Evolutionary conservation across 2,888 invertebrate species (phyloP).

Genomic region (Nematopogon swammerdamellus): DNA sequence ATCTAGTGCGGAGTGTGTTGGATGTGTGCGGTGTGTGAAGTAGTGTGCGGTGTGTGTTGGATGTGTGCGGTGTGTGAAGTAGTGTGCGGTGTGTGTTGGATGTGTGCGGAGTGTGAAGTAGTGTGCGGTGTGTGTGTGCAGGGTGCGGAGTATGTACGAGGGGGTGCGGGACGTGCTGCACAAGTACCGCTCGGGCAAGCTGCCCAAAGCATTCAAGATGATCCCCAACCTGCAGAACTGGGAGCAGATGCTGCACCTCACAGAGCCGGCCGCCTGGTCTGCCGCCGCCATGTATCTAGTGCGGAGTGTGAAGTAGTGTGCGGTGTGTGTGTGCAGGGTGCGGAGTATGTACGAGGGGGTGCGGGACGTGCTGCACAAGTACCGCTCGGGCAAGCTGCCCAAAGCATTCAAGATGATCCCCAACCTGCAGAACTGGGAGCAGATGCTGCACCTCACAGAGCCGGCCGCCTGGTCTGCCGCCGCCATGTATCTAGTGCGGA

Average conservation of each 20-base stretch:
- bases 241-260: slow-evolving; percentile 87
- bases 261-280: slow-evolving; percentile 94
- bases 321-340: too few species aligned
- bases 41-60: too few species aligned
- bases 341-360: slow-evolving; percentile 90
- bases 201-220: slow-evolving; percentile 98
- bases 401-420: slow-evolving; percentile 98
- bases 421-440: slow-evolving; percentile 90
- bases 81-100: too few species aligned
- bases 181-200: slow-evolving; percentile 91
- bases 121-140: too few species aligned
- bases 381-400: slow-evolving; percentile 94
- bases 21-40: too few species aligned
- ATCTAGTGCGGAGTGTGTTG: too few species aligned
- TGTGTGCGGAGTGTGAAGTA: too few species aligned
- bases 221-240: slow-evolving; percentile 90
- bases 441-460: slow-evolving; percentile 80
- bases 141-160: slow-evolving; percentile 87
- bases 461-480: slow-evolving; percentile 98
- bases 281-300: slow-evolving; percentile 95
- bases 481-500: slow-evolving; percentile 91
- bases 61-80: too few species aligned
- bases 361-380: slow-evolving; percentile 79
- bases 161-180: slow-evolving; percentile 84
- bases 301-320: too few species aligned